These are phyloP conservation scores for Mycteria americana DNA, from an alignment of 2,797 vertebrate genomes.

Conservation along the genomic window DNA sequence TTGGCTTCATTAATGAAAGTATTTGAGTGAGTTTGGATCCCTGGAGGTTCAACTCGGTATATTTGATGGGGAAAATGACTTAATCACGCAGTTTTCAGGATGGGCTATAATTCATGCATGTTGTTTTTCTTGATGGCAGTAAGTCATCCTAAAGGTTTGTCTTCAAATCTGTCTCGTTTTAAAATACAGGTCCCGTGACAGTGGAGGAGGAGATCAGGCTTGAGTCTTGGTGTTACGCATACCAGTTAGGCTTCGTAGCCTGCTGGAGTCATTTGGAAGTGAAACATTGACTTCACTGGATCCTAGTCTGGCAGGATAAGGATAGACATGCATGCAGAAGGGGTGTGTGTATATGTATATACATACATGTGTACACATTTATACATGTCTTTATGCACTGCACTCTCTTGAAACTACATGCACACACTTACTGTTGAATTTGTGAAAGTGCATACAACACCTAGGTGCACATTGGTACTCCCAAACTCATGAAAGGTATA, in stretches of 20 bases:
- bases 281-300: neutral
- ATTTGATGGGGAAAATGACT: neutral
- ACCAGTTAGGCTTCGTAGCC: neutral
- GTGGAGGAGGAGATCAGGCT: neutral
- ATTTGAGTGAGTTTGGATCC: neutral
- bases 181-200: neutral
- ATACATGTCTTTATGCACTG: neutral
- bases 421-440: neutral
- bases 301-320: neutral
- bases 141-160: neutral
- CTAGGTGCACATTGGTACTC: neutral
- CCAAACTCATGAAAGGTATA: neutral
- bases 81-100: neutral
- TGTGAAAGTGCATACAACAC: neutral
- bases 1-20: neutral
- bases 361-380: neutral
- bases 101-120: neutral
- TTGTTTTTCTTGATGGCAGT: accelerated
- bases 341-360: too few species aligned
- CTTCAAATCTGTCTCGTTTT: neutral
- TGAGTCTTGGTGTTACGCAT: neutral
- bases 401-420: neutral
- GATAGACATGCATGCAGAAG: neutral
- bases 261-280: neutral
- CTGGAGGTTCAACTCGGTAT: neutral